Percentiles rank a stretch among this genome's conserved stretches.
Conservation (phyloP, 1,140 invertebrate genomes). For the Macrobrachium rosenbergii region DNA sequence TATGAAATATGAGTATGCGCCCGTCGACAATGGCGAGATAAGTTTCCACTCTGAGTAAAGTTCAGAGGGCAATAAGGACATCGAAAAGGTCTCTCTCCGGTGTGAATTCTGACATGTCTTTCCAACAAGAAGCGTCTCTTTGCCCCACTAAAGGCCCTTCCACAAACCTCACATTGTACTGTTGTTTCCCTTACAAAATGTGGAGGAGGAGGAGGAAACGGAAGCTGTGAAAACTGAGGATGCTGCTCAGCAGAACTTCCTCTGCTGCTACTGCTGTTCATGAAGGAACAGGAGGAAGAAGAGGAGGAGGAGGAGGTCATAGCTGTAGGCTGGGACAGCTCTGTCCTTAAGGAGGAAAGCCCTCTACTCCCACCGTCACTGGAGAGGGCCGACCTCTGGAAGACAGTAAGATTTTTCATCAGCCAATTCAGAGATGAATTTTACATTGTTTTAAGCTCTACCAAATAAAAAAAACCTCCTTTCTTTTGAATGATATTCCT, state of each 20-base stretch:
- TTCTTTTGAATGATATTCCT: background rate
- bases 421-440: conserved; percentile 15
- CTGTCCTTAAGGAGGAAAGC: conserved; percentile 45
- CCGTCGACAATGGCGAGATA: conserved; percentile 52
- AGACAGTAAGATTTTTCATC: conserved; percentile 60
- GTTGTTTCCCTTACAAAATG: conserved; percentile 17
- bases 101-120: conserved; percentile 60
- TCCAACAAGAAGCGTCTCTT: conserved; percentile 57
- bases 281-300: conserved; percentile 2
- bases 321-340: conserved; percentile 42
- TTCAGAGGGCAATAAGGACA: conserved; percentile 83
- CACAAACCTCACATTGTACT: conserved; percentile 55
- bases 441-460: conserved; percentile 9
- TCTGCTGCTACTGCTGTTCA: background rate
- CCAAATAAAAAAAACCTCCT: background rate
- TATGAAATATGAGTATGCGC: conserved; percentile 40
- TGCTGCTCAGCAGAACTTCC: too few relatives aligned
- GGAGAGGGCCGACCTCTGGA: conserved; percentile 58
- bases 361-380: conserved; percentile 46
- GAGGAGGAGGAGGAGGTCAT: conserved; percentile 26
- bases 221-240: background rate
- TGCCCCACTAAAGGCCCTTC: conserved; percentile 44
- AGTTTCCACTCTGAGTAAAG: conserved; percentile 58
- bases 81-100: conserved; percentile 91
- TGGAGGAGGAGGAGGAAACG: conserved; percentile 18